Base-by-base conservation (phyloP, 1,140 invertebrate species). In the Bombus ignitus region DNA sequence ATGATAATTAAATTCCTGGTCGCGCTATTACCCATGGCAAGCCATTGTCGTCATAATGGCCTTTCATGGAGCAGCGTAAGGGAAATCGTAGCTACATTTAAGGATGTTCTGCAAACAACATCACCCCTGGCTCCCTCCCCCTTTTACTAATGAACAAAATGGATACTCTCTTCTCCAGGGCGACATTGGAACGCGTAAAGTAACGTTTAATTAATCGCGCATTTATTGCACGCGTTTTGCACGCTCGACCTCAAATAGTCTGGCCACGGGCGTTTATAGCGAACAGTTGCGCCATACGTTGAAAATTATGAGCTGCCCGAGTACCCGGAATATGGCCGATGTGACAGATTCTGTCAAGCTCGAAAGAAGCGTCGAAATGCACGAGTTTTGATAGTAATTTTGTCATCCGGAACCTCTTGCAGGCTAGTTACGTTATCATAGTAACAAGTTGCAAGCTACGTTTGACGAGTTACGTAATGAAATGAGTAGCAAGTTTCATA, bases 1-100 rank as follows among this genome's bases (percentile, higher is more conserved):
- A 94, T 94, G 92, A 94, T 95, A 94, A 94, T 95, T 93, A 93
- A 95, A 95, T 95, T 94, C 90, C 90, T 90, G 90, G 89, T 86
- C 91, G 87, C 86, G 89, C 87, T 83, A 89, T 80, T 90, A 87
- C 76, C 85, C 85, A 87, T 82, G 70, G 83, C 85, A 85, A 83
- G 75, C 76, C 83, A 76, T 87, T 89, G 87, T 81, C 72, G 76
- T 89, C 80, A 57, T 83, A 90, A 90, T 89, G 80, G 70, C 78
- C 75, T 85, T 90, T 44, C 88, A 68, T 18, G 1, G 62, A 37
- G 47, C 37, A 25, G 6, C 62, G 66, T 32, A 83, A 86, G 71
- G 62, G 75, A 62, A 80, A 68, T 82, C 35, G 57, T 59, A 72
- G 74, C 75, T 70, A 86, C 62, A 59, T 89, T 75, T 85, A 87